Evolutionary conservation across 2,888 invertebrate genomes (phyloP).

Genomic region (Hermaeophaga mercurialis): DNA sequence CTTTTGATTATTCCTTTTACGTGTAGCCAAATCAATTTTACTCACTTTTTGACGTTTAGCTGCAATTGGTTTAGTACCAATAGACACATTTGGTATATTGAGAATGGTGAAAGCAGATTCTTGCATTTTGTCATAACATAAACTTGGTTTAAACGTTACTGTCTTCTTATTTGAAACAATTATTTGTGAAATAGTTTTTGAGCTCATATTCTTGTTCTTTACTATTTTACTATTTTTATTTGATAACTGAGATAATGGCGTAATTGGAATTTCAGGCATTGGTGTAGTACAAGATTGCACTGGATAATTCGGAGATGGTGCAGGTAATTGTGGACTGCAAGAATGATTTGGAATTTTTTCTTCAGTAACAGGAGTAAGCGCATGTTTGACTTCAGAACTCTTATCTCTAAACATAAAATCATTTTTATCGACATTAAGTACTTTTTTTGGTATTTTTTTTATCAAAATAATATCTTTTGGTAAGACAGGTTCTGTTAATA

Average conservation of each 20-base stretch:
- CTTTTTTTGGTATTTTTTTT: constrained; percentile 3
- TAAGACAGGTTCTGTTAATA: not conserved
- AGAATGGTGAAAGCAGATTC: constrained; percentile 48
- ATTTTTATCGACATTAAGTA: constrained; percentile 35
- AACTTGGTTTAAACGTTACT: constrained; percentile 10
- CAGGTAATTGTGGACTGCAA: constrained; percentile 54
- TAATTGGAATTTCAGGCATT: constrained; percentile 6
- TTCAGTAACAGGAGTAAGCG: constrained; percentile 47
- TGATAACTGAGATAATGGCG: constrained; percentile 45
- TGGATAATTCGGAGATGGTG: constrained; percentile 54
- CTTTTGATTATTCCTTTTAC: constrained; percentile 41
- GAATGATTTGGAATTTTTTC: constrained; percentile 43
- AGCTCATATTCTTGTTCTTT: constrained; percentile 36
- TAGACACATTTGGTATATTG: constrained; percentile 52
- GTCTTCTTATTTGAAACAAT: too few relatives aligned
- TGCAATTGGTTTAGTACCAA: constrained; percentile 38
- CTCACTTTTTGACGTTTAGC: constrained; percentile 52
- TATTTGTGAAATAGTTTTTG: constrained; percentile 23
- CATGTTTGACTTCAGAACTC: constrained; percentile 52
- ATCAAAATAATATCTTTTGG: not conserved
- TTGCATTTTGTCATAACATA: constrained; percentile 16
- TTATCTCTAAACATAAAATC: constrained; percentile 44
- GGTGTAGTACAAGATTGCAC: constrained; percentile 31
- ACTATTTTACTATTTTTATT: constrained; percentile 38
- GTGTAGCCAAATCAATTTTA: constrained; percentile 56